phyloP scores from a whole-genome alignment of 53 echinoderm and acorn worm species.

The Stichopus horrens region DNA sequence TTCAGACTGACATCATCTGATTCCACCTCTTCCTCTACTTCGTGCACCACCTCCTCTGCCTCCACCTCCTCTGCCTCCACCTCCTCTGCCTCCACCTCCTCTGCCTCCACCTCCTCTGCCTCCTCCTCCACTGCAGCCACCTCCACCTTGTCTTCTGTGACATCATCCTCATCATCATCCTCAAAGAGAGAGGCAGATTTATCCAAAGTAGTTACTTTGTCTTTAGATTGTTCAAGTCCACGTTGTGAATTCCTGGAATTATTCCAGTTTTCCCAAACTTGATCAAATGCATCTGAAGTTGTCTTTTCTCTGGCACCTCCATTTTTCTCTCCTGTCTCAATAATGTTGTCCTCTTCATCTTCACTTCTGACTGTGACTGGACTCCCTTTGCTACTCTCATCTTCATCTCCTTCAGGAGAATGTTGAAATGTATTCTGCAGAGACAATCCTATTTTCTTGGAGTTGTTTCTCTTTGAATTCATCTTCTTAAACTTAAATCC shows the following conservation, averaged over 20 bases:
- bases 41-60: neutral
- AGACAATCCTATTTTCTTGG: neutral
- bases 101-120: neutral
- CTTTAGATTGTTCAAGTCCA: neutral
- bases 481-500: slow-evolving; percentile 32
- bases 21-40: neutral
- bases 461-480: neutral
- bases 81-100: neutral
- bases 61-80: neutral
- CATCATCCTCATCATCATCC: neutral
- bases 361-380: neutral
- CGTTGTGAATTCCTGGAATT: neutral
- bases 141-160: neutral
- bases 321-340: neutral
- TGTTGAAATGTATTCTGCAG: neutral
- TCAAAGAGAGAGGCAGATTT: slow-evolving; percentile 20
- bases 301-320: neutral
- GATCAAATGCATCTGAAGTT: neutral
- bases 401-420: neutral
- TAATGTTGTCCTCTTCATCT: neutral
- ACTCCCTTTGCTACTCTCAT: no score
- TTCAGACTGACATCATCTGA: neutral
- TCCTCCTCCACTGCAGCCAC: neutral
- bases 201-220: neutral
- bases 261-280: neutral